These are phyloP conservation scores for Carollia perspicillata DNA, from an alignment of 2,113 vertebrate species.

Conservation along the genomic window DNA sequence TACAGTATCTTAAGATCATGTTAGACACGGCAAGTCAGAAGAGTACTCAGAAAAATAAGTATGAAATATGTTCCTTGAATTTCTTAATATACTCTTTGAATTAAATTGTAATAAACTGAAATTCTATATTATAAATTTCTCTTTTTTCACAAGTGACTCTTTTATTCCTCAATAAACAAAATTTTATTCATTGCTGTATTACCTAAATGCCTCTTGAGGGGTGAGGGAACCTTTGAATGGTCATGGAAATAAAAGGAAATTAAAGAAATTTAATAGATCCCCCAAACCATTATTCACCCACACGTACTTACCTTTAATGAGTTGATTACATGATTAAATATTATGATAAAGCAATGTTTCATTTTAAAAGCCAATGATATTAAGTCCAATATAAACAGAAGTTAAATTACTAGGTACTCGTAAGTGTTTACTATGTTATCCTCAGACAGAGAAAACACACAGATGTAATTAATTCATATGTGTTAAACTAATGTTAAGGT, in stretches of 20 bases:
- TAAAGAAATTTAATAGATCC: not conserved
- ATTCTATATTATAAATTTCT: not conserved
- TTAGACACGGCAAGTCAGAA: not conserved
- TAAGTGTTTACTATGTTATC: not conserved
- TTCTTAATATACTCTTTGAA: not conserved
- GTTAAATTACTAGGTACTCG: not conserved
- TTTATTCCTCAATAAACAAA: not conserved
- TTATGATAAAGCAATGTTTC: not conserved
- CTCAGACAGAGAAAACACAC: not conserved
- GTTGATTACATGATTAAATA: not conserved
- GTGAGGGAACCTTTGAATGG: not conserved
- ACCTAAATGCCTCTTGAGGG: not conserved
- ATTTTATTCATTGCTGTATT: not conserved
- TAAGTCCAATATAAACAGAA: not conserved
- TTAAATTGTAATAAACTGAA: not conserved
- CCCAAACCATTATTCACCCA: slow-evolving; percentile 11
- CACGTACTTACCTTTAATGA: not conserved
- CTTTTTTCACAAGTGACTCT: not conserved
- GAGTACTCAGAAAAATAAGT: not conserved
- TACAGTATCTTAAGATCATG: not conserved
- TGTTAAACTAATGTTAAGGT: not conserved
- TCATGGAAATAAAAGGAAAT: not conserved
- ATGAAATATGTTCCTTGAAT: not conserved
- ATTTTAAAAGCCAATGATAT: not conserved
- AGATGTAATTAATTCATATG: not conserved